Evolutionary conservation across 2,113 vertebrate genomes (phyloP).

Genomic region (Epinephelus lanceolatus): DNA sequence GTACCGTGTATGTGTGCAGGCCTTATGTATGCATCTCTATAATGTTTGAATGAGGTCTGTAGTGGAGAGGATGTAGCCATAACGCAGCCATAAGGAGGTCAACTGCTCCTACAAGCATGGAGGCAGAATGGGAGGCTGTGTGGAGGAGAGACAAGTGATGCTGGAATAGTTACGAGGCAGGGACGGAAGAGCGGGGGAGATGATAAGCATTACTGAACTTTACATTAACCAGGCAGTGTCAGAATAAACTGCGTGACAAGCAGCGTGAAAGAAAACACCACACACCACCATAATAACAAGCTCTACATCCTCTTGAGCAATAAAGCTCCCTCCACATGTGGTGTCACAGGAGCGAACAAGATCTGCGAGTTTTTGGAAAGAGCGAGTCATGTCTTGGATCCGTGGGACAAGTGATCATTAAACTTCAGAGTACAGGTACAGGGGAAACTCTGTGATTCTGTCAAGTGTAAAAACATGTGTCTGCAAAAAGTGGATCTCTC

Average conservation of each 20-base stretch:
- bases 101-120: constrained; percentile 13
- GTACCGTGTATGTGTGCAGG: neutral
- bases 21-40: constrained; percentile 7
- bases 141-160: constrained; percentile 32
- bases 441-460: neutral
- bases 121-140: constrained; percentile 23
- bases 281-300: constrained; percentile 28
- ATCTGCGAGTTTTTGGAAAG: constrained; percentile 14
- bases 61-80: constrained; percentile 4
- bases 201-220: constrained; percentile 44
- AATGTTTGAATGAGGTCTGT: constrained; percentile 4
- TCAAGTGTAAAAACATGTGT: neutral
- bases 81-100: constrained; percentile 25
- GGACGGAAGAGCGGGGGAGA: neutral
- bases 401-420: neutral
- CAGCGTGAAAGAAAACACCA: constrained; percentile 23
- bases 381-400: constrained; percentile 28
- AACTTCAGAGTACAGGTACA: neutral
- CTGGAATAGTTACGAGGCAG: constrained; percentile 29
- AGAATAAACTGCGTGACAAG: constrained; percentile 41
- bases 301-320: constrained; percentile 32
- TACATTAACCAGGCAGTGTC: constrained; percentile 36
- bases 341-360: constrained; percentile 1
- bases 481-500: neutral
- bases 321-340: constrained; percentile 13